Percentiles rank a stretch among this genome's conserved stretches.
These are phyloP conservation scores for Aplocera efformata DNA, from an alignment of 2,888 invertebrate species.

Conservation along the genomic window DNA sequence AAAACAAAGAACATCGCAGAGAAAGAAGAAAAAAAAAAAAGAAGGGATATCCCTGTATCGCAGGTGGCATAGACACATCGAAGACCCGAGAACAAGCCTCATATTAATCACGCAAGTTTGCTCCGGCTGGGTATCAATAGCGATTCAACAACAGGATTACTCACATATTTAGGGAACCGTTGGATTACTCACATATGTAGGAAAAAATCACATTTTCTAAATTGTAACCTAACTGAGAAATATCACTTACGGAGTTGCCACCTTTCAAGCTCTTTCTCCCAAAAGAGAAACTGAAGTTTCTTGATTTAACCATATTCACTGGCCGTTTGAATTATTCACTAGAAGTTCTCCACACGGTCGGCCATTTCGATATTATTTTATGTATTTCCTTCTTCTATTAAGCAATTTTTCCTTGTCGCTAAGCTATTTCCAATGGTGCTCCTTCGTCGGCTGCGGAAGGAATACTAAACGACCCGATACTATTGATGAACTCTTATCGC, in stretches of 20 bases:
- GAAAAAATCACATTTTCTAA: slow-evolving; percentile 3
- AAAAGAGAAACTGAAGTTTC: slow-evolving; percentile 22
- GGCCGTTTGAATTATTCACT: too few species aligned
- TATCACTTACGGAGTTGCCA: slow-evolving; percentile 24
- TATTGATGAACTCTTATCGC: slow-evolving; percentile 12
- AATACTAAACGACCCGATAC: slow-evolving; percentile 6
- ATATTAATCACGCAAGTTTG: too few species aligned
- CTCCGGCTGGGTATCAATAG: too few species aligned
- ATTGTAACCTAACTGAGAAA: not conserved
- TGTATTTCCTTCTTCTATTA: not conserved
- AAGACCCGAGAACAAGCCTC: too few species aligned
- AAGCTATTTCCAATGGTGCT: slow-evolving; percentile 1
- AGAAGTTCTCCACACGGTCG: not conserved
- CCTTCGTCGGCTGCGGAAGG: slow-evolving; percentile 7
- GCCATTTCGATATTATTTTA: not conserved
- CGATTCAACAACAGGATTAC: too few species aligned
- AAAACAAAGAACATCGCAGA: too few species aligned
- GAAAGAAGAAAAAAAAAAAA: too few species aligned
- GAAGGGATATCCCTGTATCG: too few species aligned
- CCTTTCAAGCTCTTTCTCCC: slow-evolving; percentile 17
- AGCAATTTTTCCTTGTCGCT: not conserved
- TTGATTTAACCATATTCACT: slow-evolving; percentile 25
- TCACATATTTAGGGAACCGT: too few species aligned
- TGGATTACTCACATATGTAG: too few species aligned
- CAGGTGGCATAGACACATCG: too few species aligned